Evolutionary conservation across 2,888 invertebrate genomes (phyloP).

Genomic region (Hecatera dysodea): DNA sequence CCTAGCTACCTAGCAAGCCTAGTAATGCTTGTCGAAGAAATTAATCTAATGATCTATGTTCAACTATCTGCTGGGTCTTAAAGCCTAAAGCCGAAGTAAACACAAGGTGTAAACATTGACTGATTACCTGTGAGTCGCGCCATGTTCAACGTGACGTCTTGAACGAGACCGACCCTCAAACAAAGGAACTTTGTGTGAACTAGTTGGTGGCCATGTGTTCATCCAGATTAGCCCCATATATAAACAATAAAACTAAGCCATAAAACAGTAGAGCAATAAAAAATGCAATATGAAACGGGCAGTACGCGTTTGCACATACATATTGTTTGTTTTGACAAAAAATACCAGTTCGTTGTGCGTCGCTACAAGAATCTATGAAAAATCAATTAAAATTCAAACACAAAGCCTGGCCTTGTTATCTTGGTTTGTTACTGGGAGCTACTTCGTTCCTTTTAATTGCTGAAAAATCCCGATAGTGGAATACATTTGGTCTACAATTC

Average conservation of each 20-base stretch:
- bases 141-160: slow-evolving; percentile 19
- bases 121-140: slow-evolving; percentile 5
- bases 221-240: slow-evolving; percentile 43
- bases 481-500: slow-evolving; percentile 22
- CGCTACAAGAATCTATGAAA: slow-evolving; percentile 53
- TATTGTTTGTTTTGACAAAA: slow-evolving; percentile 56
- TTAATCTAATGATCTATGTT: slow-evolving; percentile 7
- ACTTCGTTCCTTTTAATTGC: slow-evolving; percentile 48
- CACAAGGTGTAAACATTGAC: slow-evolving; percentile 13
- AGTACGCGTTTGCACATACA: slow-evolving; percentile 48
- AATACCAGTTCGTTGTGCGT: slow-evolving; percentile 28
- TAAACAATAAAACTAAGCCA: slow-evolving; percentile 46
- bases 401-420: slow-evolving; percentile 50
- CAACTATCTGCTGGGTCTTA: neutral
- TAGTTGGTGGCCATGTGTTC: slow-evolving; percentile 18
- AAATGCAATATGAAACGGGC: slow-evolving; percentile 57
- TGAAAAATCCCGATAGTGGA: slow-evolving; percentile 20
- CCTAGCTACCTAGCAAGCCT: neutral
- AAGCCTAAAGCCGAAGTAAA: neutral
- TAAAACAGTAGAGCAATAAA: slow-evolving; percentile 48
- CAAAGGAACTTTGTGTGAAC: slow-evolving; percentile 15
- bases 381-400: slow-evolving; percentile 57
- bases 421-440: slow-evolving; percentile 47
- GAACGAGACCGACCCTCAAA: slow-evolving; percentile 21
- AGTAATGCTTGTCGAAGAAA: neutral